Conservation (phyloP, 2,113 vertebrate genomes). For the Dermatemys mawii region DNA sequence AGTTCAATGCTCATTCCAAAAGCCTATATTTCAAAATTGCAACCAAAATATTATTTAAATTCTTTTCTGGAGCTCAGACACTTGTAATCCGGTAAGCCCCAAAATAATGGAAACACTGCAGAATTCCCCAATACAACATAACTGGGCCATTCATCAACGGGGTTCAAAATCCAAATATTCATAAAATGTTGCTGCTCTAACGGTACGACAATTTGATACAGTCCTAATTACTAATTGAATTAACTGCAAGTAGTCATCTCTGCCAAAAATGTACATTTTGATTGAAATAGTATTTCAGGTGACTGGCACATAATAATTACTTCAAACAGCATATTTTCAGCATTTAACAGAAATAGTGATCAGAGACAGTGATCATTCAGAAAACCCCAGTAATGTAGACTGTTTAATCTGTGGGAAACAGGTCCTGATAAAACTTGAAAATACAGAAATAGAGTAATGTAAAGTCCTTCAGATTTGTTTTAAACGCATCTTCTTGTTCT, state of each 20-base stretch:
- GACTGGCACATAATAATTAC: background rate
- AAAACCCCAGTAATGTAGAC: background rate
- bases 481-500: constrained; percentile 17
- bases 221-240: background rate
- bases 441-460: background rate
- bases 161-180: background rate
- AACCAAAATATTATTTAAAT: background rate
- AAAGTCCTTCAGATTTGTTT: background rate
- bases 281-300: background rate
- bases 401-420: background rate
- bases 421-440: background rate
- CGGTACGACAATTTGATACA: background rate
- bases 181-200: background rate
- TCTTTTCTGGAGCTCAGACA: background rate
- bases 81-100: background rate
- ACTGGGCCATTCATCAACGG: accelerated
- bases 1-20: background rate
- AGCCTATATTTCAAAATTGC: background rate
- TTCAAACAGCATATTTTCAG: background rate
- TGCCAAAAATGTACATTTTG: background rate
- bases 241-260: background rate
- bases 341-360: background rate
- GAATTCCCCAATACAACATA: background rate
- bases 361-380: background rate
- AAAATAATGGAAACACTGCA: background rate